These are phyloP conservation scores for Cephus runcator DNA, from an alignment of 2,888 invertebrate species.

Conservation along the genomic window DNA sequence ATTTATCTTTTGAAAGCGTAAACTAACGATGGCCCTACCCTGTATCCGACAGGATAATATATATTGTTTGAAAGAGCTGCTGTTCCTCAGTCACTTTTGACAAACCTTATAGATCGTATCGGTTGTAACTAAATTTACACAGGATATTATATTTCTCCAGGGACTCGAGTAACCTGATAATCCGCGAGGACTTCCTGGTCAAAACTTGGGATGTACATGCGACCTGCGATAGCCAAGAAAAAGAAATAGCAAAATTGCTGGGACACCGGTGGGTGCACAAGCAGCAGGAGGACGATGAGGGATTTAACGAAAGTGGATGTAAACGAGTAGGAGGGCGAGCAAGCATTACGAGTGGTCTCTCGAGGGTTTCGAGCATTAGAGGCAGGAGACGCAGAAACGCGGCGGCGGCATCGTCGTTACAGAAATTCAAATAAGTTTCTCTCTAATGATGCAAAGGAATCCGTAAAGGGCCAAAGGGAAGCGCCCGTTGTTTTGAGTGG, in stretches of 20 bases:
- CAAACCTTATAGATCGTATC: neutral
- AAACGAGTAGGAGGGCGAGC: too few species aligned
- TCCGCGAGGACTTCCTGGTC: too few species aligned
- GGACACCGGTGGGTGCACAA: neutral
- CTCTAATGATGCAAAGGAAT: conserved; percentile 26
- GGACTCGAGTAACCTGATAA: neutral
- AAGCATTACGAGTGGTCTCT: conserved; percentile 16
- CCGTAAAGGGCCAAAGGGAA: neutral
- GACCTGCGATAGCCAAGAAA: too few species aligned
- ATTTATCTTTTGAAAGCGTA: too few species aligned
- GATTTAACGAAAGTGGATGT: too few species aligned
- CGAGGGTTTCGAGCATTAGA: conserved; percentile 24
- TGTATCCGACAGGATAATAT: too few species aligned
- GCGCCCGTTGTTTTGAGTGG: neutral
- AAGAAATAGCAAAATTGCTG: too few species aligned
- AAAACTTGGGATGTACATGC: too few species aligned
- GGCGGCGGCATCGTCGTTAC: conserved; percentile 16
- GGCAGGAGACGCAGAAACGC: neutral
- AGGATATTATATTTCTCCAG: conserved; percentile 33
- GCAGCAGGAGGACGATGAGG: neutral
- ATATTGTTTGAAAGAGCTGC: too few species aligned
- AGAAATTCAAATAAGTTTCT: conserved; percentile 25
- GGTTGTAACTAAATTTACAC: conserved; percentile 29
- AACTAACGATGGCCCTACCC: too few species aligned
- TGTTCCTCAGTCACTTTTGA: too few species aligned